Conservation (phyloP, 2,113 vertebrate genomes). For the Gallinago paraguaiae region DNA sequence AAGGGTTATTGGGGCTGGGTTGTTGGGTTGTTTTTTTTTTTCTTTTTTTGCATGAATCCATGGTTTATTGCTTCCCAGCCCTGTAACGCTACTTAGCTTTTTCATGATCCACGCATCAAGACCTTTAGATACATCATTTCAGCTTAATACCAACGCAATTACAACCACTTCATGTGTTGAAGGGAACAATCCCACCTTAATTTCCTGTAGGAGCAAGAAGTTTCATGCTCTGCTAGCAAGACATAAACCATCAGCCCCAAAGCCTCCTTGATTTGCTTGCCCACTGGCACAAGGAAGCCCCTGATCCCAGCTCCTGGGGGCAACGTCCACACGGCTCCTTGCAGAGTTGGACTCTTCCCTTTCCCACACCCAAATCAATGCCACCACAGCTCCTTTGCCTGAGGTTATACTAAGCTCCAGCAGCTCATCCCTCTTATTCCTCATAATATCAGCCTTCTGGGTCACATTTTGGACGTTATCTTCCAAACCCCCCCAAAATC, state of each 20-base stretch:
- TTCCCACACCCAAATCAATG: not conserved
- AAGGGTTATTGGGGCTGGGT: not conserved
- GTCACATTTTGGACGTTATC: not conserved
- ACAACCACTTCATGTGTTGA: not conserved
- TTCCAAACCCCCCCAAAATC: not conserved
- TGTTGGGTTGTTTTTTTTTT: not conserved
- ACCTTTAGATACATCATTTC: not conserved
- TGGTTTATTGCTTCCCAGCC: not conserved
- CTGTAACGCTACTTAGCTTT: not conserved
- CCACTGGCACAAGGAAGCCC: not conserved
- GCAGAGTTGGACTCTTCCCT: not conserved
- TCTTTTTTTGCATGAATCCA: not conserved
- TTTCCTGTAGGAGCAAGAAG: not conserved
- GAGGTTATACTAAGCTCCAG: not conserved
- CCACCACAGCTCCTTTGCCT: not conserved
- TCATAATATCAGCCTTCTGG: not conserved
- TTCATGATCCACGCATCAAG: not conserved
- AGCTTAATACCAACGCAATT: conserved; percentile 9
- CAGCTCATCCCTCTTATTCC: not conserved
- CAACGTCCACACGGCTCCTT: accelerated
- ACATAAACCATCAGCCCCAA: not conserved
- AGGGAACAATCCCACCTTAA: not conserved
- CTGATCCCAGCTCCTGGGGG: not conserved
- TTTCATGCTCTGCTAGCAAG: not conserved
- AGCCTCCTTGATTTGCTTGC: not conserved